These are phyloP conservation scores for Sciurus carolinensis DNA, from an alignment of 2,797 vertebrate species.

Conservation along the genomic window DNA sequence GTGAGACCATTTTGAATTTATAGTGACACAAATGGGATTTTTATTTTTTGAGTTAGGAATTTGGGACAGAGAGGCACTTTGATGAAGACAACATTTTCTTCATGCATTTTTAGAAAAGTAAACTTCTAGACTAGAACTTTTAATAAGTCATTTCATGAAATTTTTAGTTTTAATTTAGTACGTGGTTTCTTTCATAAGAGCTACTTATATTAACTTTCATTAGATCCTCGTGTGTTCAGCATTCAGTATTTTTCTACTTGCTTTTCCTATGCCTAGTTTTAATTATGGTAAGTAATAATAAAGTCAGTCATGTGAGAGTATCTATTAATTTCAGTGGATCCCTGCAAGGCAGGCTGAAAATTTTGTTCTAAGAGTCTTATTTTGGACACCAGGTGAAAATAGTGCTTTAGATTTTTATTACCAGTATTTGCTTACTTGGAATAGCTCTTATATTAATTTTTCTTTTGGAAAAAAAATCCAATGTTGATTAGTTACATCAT, in stretches of 20 bases:
- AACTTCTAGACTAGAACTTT: background rate
- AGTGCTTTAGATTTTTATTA: slow-evolving; percentile 60
- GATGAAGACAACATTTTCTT: slow-evolving; percentile 31
- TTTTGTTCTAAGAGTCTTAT: slow-evolving; percentile 49
- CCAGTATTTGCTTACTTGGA: slow-evolving; percentile 29
- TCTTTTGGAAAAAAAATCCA: slow-evolving; percentile 27
- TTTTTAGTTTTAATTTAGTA: slow-evolving; percentile 52
- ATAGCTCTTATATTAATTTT: slow-evolving; percentile 22
- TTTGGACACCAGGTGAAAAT: background rate
- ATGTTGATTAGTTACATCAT: background rate
- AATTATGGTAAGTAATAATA: slow-evolving; percentile 35
- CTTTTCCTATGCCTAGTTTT: slow-evolving; percentile 31
- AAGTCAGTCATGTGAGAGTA: slow-evolving; percentile 39
- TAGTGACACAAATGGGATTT: background rate
- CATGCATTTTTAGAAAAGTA: background rate
- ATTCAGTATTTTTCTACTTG: slow-evolving; percentile 39
- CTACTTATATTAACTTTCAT: slow-evolving; percentile 66
- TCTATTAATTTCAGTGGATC: slow-evolving; percentile 38
- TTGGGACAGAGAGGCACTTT: background rate
- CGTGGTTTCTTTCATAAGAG: slow-evolving; percentile 43
- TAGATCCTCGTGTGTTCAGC: background rate
- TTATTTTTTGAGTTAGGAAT: slow-evolving; percentile 44
- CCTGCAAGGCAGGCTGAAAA: slow-evolving; percentile 39
- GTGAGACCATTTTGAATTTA: slow-evolving; percentile 12
- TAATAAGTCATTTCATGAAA: slow-evolving; percentile 8